phyloP scores from a whole-genome alignment of 2,888 invertebrate species.

The Meiosimyza decipiens region DNA sequence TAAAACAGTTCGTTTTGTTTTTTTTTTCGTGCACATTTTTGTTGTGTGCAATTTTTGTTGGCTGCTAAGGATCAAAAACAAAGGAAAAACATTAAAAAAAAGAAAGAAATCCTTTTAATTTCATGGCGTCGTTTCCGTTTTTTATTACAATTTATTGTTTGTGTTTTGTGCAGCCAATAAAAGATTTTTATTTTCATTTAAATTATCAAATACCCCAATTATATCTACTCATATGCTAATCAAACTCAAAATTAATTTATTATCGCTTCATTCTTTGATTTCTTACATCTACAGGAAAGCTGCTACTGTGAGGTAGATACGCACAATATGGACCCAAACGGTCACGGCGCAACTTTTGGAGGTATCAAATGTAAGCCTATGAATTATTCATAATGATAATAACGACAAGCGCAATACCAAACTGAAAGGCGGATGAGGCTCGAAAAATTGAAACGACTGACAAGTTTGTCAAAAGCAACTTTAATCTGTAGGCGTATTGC shows the following conservation, averaged over 20 bases:
- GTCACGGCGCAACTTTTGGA: neutral
- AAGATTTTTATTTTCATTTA: too few relatives aligned
- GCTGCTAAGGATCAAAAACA: neutral
- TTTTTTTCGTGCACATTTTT: neutral
- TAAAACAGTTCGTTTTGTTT: slow-evolving; percentile 5
- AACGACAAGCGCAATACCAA: too few relatives aligned
- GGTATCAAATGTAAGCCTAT: too few relatives aligned
- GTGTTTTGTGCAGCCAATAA: too few relatives aligned
- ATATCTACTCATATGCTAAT: neutral
- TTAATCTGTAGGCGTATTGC: too few relatives aligned
- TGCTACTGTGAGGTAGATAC: neutral
- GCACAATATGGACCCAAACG: neutral
- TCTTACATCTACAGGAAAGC: neutral
- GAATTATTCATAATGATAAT: too few relatives aligned
- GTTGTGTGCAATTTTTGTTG: neutral
- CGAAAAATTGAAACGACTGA: too few relatives aligned
- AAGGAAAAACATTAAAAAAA: too few relatives aligned
- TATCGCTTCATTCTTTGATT: neutral
- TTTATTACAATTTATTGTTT: neutral
- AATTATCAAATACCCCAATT: neutral
- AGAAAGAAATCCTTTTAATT: slow-evolving; percentile 12
- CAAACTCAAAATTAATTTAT: neutral
- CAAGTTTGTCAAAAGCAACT: too few relatives aligned
- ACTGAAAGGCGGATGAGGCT: too few relatives aligned
- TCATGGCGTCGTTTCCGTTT: slow-evolving; percentile 20